Evolutionary conservation across 2,113 vertebrate species (phyloP).

Genomic region (Carassius carassius): DNA sequence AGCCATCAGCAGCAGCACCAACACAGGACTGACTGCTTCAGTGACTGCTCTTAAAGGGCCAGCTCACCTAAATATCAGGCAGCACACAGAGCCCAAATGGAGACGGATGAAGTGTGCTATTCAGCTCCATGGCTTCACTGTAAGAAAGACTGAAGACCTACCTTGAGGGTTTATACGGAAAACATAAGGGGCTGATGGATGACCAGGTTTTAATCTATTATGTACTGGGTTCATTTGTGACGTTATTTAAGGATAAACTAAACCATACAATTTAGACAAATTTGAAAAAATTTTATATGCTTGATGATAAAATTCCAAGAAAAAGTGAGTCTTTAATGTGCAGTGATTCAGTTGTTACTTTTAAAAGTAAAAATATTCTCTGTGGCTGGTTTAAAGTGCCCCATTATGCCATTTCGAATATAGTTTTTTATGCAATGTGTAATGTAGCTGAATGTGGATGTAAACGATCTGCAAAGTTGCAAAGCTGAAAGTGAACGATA

Average conservation of each 20-base stretch:
- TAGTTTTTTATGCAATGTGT: too few relatives aligned
- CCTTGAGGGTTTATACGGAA: not conserved
- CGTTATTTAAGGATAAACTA: not conserved
- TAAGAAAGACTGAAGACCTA: not conserved
- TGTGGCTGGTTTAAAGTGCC: too few relatives aligned
- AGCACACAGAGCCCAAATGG: constrained; percentile 52
- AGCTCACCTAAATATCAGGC: constrained; percentile 37
- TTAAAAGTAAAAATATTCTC: too few relatives aligned
- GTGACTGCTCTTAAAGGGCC: constrained; percentile 83
- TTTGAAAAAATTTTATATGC: not conserved
- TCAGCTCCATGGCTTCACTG: constrained; percentile 5
- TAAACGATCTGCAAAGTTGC: too few relatives aligned
- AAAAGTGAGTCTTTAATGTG: not conserved
- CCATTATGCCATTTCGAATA: too few relatives aligned
- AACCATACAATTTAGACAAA: not conserved
- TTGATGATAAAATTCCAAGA: not conserved
- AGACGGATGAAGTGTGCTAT: constrained; percentile 19
- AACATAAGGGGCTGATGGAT: not conserved
- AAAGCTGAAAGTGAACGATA: too few relatives aligned
- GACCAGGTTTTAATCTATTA: not conserved
- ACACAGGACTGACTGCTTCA: constrained; percentile 77
- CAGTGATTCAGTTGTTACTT: too few relatives aligned
- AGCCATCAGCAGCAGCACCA: constrained; percentile 81
- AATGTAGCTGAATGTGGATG: too few relatives aligned
- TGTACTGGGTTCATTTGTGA: not conserved